Conservation (phyloP, 1,140 invertebrate species). For the Pararge aegeria region DNA sequence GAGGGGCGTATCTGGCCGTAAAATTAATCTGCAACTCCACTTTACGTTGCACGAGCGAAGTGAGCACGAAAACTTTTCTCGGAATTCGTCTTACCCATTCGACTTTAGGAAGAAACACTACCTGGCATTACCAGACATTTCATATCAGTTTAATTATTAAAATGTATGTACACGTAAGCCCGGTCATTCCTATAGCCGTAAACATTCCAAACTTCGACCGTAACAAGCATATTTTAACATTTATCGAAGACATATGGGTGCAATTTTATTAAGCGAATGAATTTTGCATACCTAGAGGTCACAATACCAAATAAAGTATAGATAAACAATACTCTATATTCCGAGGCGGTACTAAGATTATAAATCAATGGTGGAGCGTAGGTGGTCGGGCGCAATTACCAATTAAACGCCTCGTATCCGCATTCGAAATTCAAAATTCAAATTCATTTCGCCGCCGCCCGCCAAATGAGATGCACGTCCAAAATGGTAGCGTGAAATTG, state of each 20-base stretch:
- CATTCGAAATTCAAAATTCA: conserved; percentile 58
- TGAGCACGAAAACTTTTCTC: no score
- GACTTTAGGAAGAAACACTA: no score
- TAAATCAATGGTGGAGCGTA: conserved; percentile 62
- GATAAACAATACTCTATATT: conserved; percentile 55
- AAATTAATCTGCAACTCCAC: no score
- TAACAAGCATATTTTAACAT: neutral
- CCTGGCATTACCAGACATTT: no score
- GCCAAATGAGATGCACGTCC: conserved; percentile 39
- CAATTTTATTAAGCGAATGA: conserved; percentile 34
- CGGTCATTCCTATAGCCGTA: no score
- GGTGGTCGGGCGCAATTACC: conserved; percentile 67
- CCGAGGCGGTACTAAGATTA: conserved; percentile 50
- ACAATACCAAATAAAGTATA: conserved; percentile 31
- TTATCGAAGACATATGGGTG: conserved; percentile 20
- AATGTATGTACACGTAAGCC: no score
- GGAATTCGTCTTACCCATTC: no score
- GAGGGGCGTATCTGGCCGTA: no score
- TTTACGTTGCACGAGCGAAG: no score
- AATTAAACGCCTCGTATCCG: conserved; percentile 61
- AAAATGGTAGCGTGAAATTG: conserved; percentile 43
- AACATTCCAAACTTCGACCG: neutral
- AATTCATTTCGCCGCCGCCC: conserved; percentile 51
- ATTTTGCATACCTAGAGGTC: conserved; percentile 36
- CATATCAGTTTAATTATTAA: no score